These are phyloP conservation scores for Argyrosomus japonicus DNA, from an alignment of 2,113 vertebrate species.

Conservation along the genomic window DNA sequence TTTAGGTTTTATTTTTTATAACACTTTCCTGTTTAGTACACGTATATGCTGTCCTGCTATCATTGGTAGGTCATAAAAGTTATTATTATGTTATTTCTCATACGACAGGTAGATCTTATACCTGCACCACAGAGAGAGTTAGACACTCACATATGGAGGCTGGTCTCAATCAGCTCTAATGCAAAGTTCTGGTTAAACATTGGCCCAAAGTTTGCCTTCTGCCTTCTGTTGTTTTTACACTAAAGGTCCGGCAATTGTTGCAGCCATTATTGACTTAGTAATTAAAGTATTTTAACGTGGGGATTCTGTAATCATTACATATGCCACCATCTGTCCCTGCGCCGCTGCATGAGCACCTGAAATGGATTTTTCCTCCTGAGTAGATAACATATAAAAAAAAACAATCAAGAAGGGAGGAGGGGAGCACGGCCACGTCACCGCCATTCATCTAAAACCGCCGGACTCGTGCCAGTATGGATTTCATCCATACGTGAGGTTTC, in stretches of 20 bases:
- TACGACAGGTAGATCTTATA: background rate
- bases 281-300: conserved; percentile 99
- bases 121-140: background rate
- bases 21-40: background rate
- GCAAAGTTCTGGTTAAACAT: conserved; percentile 99
- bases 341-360: conserved; percentile 63
- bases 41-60: background rate
- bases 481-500: background rate
- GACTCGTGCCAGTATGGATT: background rate
- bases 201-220: conserved; percentile 94
- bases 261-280: conserved; percentile 99
- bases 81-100: background rate
- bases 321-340: conserved; percentile 96
- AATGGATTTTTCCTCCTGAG: conserved; percentile 80
- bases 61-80: background rate
- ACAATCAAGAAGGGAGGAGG: conserved; percentile 40
- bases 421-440: conserved; percentile 1
- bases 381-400: conserved; percentile 78
- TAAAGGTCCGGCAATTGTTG: conserved; percentile 91
- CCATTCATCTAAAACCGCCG: conserved; percentile 33
- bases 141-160: conserved; percentile 74
- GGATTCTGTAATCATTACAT: conserved; percentile 98
- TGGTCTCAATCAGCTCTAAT: conserved; percentile 83
- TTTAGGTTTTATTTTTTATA: background rate
- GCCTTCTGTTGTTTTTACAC: conserved; percentile 99